These are phyloP conservation scores for Balaeniceps rex DNA, from an alignment of 2,113 vertebrate species.

Conservation along the genomic window DNA sequence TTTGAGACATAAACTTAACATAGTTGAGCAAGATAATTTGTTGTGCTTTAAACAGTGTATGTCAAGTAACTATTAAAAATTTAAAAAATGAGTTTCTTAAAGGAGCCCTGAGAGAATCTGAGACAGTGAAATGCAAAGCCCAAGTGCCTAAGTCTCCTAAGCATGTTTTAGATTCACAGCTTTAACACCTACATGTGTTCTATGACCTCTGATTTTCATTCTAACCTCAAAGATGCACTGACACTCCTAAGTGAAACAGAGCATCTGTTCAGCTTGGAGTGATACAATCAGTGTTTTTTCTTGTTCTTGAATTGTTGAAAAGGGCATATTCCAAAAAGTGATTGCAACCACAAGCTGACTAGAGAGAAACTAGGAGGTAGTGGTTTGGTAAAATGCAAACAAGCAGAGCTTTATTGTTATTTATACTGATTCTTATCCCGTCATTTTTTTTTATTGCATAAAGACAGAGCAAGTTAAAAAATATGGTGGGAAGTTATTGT, in stretches of 20 bases:
- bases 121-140: background rate
- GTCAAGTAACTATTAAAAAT: background rate
- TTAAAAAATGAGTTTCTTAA: background rate
- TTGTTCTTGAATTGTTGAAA: background rate
- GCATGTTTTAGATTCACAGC: background rate
- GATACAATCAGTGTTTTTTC: background rate
- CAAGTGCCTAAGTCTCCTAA: background rate
- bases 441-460: background rate
- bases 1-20: background rate
- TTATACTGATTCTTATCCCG: background rate
- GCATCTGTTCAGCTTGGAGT: background rate
- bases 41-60: background rate
- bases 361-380: background rate
- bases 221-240: background rate
- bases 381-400: background rate
- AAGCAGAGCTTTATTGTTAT: background rate
- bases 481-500: background rate
- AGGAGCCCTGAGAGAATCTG: background rate
- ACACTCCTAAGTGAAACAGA: background rate
- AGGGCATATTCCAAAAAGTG: background rate
- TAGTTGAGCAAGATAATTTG: background rate
- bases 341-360: background rate
- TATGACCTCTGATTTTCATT: background rate
- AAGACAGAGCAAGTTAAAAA: constrained; percentile 11
- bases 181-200: background rate